Evolutionary conservation across 2,888 invertebrate genomes (phyloP).

Genomic region (Zygogramma bicolorata): DNA sequence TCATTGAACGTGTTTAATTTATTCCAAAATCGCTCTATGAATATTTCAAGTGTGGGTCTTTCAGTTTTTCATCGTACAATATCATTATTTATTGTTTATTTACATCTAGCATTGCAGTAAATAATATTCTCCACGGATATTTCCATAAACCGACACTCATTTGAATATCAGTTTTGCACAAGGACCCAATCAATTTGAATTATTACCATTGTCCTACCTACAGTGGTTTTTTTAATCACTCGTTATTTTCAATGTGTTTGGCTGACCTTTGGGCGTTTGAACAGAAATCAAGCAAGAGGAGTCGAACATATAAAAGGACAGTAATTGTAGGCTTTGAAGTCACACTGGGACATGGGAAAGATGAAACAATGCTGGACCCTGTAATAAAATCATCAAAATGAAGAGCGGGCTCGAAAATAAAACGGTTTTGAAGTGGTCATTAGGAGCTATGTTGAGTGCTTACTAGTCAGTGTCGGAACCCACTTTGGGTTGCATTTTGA

Average conservation of each 20-base stretch:
- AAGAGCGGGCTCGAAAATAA: slow-evolving; percentile 38
- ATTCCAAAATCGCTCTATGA: background rate
- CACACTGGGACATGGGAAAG: slow-evolving; percentile 32
- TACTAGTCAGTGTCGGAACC: slow-evolving; percentile 46
- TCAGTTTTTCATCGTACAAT: background rate
- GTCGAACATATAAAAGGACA: slow-evolving; percentile 19
- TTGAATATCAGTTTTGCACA: background rate
- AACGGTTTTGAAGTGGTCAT: slow-evolving; percentile 45
- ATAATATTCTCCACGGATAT: slow-evolving; percentile 8
- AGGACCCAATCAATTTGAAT: background rate
- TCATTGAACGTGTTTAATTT: background rate
- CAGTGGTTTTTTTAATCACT: background rate
- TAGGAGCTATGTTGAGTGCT: slow-evolving; percentile 50
- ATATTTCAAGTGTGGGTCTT: background rate
- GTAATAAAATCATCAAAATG: slow-evolving; percentile 55
- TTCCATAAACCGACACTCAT: slow-evolving; percentile 13
- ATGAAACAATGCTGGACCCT: slow-evolving; percentile 31
- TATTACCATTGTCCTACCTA: background rate
- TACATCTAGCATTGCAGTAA: slow-evolving; percentile 17
- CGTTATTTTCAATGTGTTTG: background rate
- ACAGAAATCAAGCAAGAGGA: slow-evolving; percentile 6
- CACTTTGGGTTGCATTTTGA: background rate
- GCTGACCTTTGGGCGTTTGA: slow-evolving; percentile 9
- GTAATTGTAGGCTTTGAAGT: slow-evolving; percentile 27
- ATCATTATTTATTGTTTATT: slow-evolving; percentile 22